Percentiles rank a stretch among this genome's conserved stretches.
These are phyloP conservation scores for Magallana ariakensis DNA, from an alignment of 1,140 invertebrate genomes.

Conservation along the genomic window DNA sequence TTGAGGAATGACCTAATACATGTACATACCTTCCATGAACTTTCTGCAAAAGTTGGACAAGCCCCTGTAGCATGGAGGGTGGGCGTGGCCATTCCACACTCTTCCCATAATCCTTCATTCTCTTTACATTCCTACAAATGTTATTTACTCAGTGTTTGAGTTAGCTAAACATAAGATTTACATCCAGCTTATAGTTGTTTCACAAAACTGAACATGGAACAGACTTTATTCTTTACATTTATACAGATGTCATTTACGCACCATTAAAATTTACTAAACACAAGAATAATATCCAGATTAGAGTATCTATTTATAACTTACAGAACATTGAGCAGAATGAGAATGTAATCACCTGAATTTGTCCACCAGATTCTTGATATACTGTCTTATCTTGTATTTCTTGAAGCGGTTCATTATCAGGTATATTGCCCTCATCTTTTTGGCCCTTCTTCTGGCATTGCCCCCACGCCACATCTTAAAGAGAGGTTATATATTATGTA, in stretches of 20 bases:
- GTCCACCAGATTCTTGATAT: constrained; percentile 82
- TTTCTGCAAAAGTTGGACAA: constrained; percentile 79
- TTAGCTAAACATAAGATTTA: too few species aligned
- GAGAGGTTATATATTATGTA: background rate
- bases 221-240: too few species aligned
- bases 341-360: constrained; percentile 60
- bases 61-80: constrained; percentile 84
- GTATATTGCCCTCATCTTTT: constrained; percentile 91
- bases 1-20: background rate
- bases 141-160: too few species aligned
- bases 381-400: constrained; percentile 90
- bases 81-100: constrained; percentile 89
- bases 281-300: too few species aligned
- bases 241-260: too few species aligned
- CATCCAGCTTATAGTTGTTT: too few species aligned
- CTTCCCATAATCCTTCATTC: constrained; percentile 87
- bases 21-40: constrained; percentile 75
- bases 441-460: constrained; percentile 88
- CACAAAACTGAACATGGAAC: too few species aligned
- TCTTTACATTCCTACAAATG: constrained; percentile 78
- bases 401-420: constrained; percentile 91
- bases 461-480: constrained; percentile 89
- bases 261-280: too few species aligned
- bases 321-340: too few species aligned
- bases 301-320: too few species aligned